phyloP scores from a whole-genome alignment of 2,113 vertebrate genomes.

The Maccullochella peelii region DNA sequence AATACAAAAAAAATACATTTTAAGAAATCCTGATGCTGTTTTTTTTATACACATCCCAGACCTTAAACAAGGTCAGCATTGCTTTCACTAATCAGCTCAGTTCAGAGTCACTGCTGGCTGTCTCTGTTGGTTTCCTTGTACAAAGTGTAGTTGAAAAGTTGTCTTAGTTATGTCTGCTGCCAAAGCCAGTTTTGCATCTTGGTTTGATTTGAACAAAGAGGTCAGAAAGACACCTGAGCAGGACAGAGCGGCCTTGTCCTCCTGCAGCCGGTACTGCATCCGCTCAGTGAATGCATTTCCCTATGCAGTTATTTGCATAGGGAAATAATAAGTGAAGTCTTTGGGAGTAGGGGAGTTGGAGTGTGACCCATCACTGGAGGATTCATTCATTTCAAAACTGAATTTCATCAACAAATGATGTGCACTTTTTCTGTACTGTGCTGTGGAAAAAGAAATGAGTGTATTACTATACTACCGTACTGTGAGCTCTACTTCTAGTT shows the following conservation, averaged over 20 bases:
- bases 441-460: background rate
- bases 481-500: background rate
- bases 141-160: background rate
- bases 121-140: background rate
- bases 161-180: background rate
- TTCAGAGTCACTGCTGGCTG: background rate
- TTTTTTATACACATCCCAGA: background rate
- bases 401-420: background rate
- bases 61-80: background rate
- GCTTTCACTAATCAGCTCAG: background rate
- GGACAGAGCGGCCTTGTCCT: conserved; percentile 63
- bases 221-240: conserved; percentile 47
- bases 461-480: background rate
- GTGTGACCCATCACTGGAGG: conserved; percentile 1
- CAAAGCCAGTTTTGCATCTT: conserved; percentile 73
- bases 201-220: conserved; percentile 63
- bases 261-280: conserved; percentile 49
- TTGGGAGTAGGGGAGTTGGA: conserved; percentile 11
- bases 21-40: background rate
- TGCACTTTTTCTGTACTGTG: background rate
- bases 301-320: conserved; percentile 85
- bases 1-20: background rate
- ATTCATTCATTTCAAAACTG: conserved; percentile 15
- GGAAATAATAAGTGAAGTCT: conserved; percentile 71
- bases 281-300: conserved; percentile 76